Base-by-base conservation (phyloP, 2,113 vertebrate species). In the Rhombomys opimus region DNA sequence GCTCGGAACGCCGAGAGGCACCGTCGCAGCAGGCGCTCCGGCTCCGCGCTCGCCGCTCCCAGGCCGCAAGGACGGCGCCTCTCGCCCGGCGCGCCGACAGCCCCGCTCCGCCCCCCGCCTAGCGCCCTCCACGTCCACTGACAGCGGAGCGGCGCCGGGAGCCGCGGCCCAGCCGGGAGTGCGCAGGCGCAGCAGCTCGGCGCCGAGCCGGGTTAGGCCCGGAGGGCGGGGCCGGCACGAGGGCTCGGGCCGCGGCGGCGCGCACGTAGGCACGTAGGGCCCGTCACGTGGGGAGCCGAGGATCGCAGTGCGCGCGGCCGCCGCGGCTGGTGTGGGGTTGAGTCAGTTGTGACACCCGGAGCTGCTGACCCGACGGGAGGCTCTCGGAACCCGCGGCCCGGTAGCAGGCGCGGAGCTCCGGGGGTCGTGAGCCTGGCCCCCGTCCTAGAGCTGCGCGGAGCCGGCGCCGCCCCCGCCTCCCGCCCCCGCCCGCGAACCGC, bases 301-400 rank as follows among this genome's bases (percentile, higher is more conserved):
- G 97, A 89, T 97, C 90, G 97, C 96, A 97, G 97, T 97, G 98
- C 98, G 98, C 98, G 95, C 52, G 97, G 88, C 96, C 90, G 95
- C 41, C 81, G 94, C 77, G 93, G 85, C 96, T 96, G 96, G 95
- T 90, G 94, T 94, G 80, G 88, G 97, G 88, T 96, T 94, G 97
- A 98, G 94, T 93, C 96, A 93, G 96, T 94, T 96, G 95, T 94
- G 97, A 96, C 90, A 84, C 32, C 32, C 38, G 38, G 97, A 89
- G 96, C 95, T 94, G 97, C 95, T 46, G 96, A 93, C 80, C 95
- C 89, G 54, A 90, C 94, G 46, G 84, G 93, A 91, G 59, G 93
- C 88, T n/a, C 73, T 61, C 54, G 35, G 54, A 22, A 50, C 68
- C 32, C 38, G 80, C 75, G 57, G 59, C 90, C 41, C 25, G 95